phyloP scores from a whole-genome alignment of 2,113 vertebrate genomes.

The Colaptes auratus region DNA sequence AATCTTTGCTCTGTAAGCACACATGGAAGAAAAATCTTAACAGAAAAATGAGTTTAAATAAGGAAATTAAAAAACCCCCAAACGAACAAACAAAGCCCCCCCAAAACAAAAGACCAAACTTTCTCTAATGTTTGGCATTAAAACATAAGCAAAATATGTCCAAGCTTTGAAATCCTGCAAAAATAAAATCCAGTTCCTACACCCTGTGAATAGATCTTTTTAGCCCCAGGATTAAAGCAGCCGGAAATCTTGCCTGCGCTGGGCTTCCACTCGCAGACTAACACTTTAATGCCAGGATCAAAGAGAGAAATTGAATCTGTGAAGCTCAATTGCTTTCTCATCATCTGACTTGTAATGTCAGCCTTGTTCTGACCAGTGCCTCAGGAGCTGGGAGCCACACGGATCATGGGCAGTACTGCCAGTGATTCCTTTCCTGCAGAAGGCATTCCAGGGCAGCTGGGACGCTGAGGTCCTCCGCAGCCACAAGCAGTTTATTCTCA shows the following conservation, averaged over 20 bases:
- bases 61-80: background rate
- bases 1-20: background rate
- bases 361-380: constrained; percentile 71
- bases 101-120: background rate
- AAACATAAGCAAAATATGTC: background rate
- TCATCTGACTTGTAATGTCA: constrained; percentile 77
- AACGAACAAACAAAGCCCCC: too few species aligned
- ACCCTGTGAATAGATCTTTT: background rate
- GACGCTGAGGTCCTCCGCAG: constrained; percentile 20
- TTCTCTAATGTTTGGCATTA: background rate
- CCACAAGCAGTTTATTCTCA: constrained; percentile 75
- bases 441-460: constrained; percentile 42
- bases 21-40: background rate
- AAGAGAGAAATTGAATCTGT: constrained; percentile 58
- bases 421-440: constrained; percentile 9
- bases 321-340: constrained; percentile 67
- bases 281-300: constrained; percentile 50
- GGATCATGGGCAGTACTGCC: constrained; percentile 56
- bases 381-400: constrained; percentile 69
- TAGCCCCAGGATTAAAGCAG: constrained; percentile 6
- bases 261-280: constrained; percentile 13
- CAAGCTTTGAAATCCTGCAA: background rate
- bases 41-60: background rate
- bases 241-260: constrained; percentile 5
- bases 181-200: background rate